Evolutionary conservation across 2,888 invertebrate genomes (phyloP), one percentile per base, ranked within the genome.

Genomic region (Chrysomela aeneicollis): DNA sequence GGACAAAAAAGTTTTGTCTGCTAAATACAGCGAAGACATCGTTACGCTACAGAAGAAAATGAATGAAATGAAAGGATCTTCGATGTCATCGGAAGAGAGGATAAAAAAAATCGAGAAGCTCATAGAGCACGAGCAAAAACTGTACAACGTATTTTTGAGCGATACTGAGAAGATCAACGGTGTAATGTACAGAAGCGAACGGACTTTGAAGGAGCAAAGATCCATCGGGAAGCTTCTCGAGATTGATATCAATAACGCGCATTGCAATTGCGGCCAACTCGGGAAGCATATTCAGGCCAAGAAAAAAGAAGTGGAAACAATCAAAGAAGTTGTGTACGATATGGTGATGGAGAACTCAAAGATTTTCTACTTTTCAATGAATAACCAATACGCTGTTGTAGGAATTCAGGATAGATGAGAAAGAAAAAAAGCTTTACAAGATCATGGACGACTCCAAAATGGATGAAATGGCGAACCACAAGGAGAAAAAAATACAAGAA

Each of bases 261-360:
- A 80, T 86, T 77, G 87, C 86, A 79, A 83, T 83, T 84, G 71
- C 26, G 66, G 68, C 68, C 85, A 86, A 70, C 68, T 87, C 67
- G 83, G 85, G 21, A 81, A 77, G 67, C 85, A 85, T 69, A 84
- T 85, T 59, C 78, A 77, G 1, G 77, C 76, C 17, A 76, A 84
- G n/a, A 83, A 86, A 71, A 85, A 82, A 63, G 83, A 83, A 37
- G 74, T 89, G n/a, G 72, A 83, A 76, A 50, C 85, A 61, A 61
- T 87, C 69, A 88, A 87, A 68, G 90, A 90, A 79, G 81, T 85
- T 0, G 81, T 87, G 8, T 90, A 90, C 71, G 82, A 84, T 42
- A 82, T 89, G 79, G 90, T 89, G 81, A 84, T 10, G 1, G 42
- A 42, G 2, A 3, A 2, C n/a, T n/a, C n/a, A n/a, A 42, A 2